Base-by-base conservation (phyloP, 2,113 vertebrate genomes). In the Caranx ignobilis region DNA sequence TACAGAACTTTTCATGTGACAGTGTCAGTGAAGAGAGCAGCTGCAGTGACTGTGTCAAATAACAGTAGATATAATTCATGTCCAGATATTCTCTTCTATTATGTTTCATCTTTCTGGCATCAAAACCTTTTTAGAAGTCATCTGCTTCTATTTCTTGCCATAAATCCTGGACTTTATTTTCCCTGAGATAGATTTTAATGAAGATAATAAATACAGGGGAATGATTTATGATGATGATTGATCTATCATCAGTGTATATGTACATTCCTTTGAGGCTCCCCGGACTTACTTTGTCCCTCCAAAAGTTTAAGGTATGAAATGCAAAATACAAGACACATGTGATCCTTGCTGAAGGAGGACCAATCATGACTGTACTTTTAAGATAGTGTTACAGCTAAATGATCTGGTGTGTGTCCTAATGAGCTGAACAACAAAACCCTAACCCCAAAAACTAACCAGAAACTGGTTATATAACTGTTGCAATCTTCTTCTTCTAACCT, bases 301-400 rank as follows among this genome's bases (percentile, higher is more conserved):
- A 54, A n/a, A 65, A 0, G 18, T 71, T 59, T 59, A 5, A 66
- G 32, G 13, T 19, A 48, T 48, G 5, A 65, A 75, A 77, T 65
- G 41, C 45, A 56, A 73, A 45, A 31, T 52, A 78, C 6, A 69
- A 59, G 6, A 71, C 15, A 10, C 52, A 62, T 11, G 35, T 71
- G n/a, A 69, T 55, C 32, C 0, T 39, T 62, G 21, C 26, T 52
- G 35, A n/a, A 31, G 11, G 32, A 67, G 68, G 8, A 68, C 7
- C 50, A 57, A 48, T 31, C 6, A 54, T 39, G 16, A 19, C 11
- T 62, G 37, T 3, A 39, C 32, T 43, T 45, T n/a, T 26, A 26
- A 32, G 6, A 35, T 47, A 47, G 26, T 37, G 0, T 21, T 55
- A 71, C 9, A 4, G 8, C 26, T 43, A 37, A 62, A 50, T 43